A percentile compares a stretch with the other conserved stretches of the same genome.
phyloP scores from a whole-genome alignment of 2,113 vertebrate genomes.

The Neotragus pygmaeus region DNA sequence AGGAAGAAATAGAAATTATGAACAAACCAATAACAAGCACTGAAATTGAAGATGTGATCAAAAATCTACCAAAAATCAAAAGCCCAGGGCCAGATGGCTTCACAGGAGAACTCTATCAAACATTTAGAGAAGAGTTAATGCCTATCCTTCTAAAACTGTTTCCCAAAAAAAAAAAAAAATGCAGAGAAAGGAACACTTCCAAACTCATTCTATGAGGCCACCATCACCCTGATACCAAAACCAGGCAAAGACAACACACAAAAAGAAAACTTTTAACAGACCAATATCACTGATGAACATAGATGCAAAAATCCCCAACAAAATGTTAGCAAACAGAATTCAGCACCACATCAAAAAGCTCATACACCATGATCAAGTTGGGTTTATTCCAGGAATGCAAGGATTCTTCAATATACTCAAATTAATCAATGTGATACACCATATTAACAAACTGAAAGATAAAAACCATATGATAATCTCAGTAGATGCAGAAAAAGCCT shows the following conservation, averaged over 20 bases:
- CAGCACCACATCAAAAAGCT: neutral
- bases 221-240: neutral
- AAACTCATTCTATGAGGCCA: neutral
- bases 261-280: neutral
- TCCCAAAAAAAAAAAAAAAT: neutral
- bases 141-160: neutral
- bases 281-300: neutral
- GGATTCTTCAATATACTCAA: neutral
- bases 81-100: rapidly evolving
- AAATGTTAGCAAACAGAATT: neutral
- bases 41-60: neutral
- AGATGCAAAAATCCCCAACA: neutral
- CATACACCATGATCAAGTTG: neutral
- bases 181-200: neutral
- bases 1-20: neutral
- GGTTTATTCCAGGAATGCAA: neutral
- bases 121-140: neutral
- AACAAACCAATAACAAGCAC: neutral
- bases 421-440: neutral
- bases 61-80: neutral
- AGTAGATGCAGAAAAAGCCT: neutral
- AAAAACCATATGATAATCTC: neutral
- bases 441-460: neutral
- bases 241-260: neutral
- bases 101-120: neutral